These are phyloP conservation scores for Sabellastarte sp. DNA, from an alignment of 2,888 invertebrate genomes.

Conservation along the genomic window DNA sequence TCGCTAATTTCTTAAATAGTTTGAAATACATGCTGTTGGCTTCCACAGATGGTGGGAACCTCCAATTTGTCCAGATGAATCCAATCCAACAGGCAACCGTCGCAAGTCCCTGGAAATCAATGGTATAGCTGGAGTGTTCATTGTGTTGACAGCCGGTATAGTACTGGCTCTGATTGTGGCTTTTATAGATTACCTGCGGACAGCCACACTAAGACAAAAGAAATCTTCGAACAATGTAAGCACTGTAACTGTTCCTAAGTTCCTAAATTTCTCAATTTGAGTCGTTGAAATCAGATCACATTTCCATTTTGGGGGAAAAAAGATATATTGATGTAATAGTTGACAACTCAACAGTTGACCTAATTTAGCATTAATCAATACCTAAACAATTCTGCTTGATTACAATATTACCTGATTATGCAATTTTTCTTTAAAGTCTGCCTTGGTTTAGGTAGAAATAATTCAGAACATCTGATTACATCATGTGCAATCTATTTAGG, in stretches of 20 bases:
- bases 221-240: background rate
- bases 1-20: too few species aligned
- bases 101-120: constrained; percentile 9
- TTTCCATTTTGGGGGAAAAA: background rate
- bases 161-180: constrained; percentile 13
- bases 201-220: constrained; percentile 10
- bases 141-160: constrained; percentile 12
- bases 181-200: constrained; percentile 14
- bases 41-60: background rate
- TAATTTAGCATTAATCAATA: too few species aligned
- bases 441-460: too few species aligned
- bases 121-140: constrained; percentile 17
- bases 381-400: too few species aligned
- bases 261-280: too few species aligned
- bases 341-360: background rate
- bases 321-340: background rate
- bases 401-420: too few species aligned
- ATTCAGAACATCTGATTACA: too few species aligned
- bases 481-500: too few species aligned
- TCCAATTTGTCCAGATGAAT: constrained; percentile 12
- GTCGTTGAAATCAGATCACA: too few species aligned
- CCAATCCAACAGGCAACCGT: constrained; percentile 16
- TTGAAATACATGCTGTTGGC: too few species aligned
- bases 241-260: background rate
- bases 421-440: too few species aligned